A percentile compares a stretch with the other conserved stretches of the same genome.
Conservation (phyloP, 2,888 invertebrate genomes). For the Lasius fuliginosus region DNA sequence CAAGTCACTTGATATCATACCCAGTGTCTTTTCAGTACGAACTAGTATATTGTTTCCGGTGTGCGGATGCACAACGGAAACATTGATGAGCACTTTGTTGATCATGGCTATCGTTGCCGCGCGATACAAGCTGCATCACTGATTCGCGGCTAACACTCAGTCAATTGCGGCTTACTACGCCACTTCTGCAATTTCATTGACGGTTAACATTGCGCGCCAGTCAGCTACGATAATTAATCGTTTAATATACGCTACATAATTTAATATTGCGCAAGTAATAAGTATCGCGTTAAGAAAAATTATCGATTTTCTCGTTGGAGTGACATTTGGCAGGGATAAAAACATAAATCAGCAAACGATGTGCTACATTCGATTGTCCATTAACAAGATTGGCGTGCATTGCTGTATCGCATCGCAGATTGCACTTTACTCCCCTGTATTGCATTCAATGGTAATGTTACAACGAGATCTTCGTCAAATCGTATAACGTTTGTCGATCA, state of each 20-base stretch:
- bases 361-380: slow-evolving; percentile 37
- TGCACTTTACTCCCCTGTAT: slow-evolving; percentile 29
- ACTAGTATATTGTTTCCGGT: neutral
- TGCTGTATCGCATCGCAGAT: slow-evolving; percentile 30
- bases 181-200: slow-evolving; percentile 37
- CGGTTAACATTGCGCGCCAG: slow-evolving; percentile 35
- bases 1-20: neutral
- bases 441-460: slow-evolving; percentile 31
- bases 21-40: neutral
- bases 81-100: slow-evolving; percentile 41
- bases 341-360: slow-evolving; percentile 29
- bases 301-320: neutral
- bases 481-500: slow-evolving; percentile 38
- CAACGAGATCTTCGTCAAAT: slow-evolving; percentile 12
- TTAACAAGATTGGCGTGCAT: slow-evolving; percentile 46
- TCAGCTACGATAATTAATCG: slow-evolving; percentile 9
- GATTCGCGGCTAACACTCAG: slow-evolving; percentile 40
- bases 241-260: neutral
- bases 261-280: neutral
- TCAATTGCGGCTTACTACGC: slow-evolving; percentile 41
- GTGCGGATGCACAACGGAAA: neutral
- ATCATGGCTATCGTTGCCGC: slow-evolving; percentile 12
- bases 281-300: neutral
- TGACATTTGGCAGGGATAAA: slow-evolving; percentile 3
- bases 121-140: slow-evolving; percentile 24